A percentile compares a stretch with the other conserved stretches of the same genome.
phyloP scores from a whole-genome alignment of 2,888 invertebrate genomes.

The Meliscaeva auricollis region DNA sequence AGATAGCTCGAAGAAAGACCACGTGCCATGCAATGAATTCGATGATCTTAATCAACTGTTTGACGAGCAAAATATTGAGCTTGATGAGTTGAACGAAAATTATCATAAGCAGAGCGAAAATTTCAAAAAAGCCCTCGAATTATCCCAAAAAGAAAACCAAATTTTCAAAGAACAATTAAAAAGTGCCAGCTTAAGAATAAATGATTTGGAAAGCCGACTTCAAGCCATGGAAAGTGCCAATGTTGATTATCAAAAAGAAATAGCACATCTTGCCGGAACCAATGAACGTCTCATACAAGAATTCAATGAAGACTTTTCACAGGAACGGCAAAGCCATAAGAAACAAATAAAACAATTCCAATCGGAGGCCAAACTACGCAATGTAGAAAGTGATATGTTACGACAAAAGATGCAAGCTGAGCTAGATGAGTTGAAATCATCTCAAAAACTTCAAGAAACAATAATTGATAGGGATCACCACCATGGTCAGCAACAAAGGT shows the following conservation, averaged over 20 bases:
- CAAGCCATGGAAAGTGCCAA: conserved; percentile 37
- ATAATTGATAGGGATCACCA: conserved; percentile 51
- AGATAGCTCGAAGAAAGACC: conserved; percentile 77
- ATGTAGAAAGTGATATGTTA: conserved; percentile 19
- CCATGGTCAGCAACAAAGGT: not conserved
- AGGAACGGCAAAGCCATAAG: conserved; percentile 49
- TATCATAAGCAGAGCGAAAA: conserved; percentile 50
- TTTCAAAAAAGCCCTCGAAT: conserved; percentile 11
- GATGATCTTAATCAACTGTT: conserved; percentile 81
- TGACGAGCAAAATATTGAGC: conserved; percentile 80
- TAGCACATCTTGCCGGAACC: conserved; percentile 51
- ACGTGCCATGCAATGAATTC: conserved; percentile 79
- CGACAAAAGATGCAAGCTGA: conserved; percentile 75
- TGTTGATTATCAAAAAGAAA: conserved; percentile 56
- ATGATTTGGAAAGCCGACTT: conserved; percentile 46
- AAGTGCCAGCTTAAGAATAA: conserved; percentile 38
- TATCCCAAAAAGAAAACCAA: conserved; percentile 59
- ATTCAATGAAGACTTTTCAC: conserved; percentile 54
- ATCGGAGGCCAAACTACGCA: conserved; percentile 1
- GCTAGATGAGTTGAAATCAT: conserved; percentile 74
- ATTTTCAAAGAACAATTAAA: conserved; percentile 77
- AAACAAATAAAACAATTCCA: conserved; percentile 46
- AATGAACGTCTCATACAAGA: conserved; percentile 65
- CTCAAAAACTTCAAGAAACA: conserved; percentile 33
- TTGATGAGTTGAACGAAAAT: conserved; percentile 79